Evolutionary conservation across 1,140 invertebrate genomes (phyloP).

Genomic region (Tribolium castaneum): DNA sequence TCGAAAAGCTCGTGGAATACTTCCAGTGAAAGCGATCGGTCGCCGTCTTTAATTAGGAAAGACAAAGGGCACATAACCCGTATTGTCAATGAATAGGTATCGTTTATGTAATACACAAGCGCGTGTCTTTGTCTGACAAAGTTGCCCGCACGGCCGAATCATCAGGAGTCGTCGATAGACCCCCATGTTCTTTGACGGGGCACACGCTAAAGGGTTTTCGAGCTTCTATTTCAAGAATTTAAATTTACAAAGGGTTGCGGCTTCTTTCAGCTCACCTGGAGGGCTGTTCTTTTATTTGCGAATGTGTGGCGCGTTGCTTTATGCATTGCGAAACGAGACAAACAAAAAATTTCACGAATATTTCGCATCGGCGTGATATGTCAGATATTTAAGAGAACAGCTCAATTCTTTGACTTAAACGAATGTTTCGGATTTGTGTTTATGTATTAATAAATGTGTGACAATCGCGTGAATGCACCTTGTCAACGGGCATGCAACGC

Average conservation of each 20-base stretch:
- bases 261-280: constrained; percentile 46
- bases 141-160: constrained; percentile 20
- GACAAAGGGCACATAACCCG: constrained; percentile 50
- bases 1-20: not conserved
- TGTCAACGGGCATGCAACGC: constrained; percentile 20
- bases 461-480: constrained; percentile 29
- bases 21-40: not conserved
- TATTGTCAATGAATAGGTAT: constrained; percentile 54
- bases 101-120: constrained; percentile 48
- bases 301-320: not conserved
- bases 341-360: constrained; percentile 17
- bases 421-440: constrained; percentile 7
- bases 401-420: not conserved
- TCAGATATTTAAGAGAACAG: not conserved
- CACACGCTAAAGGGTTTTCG: constrained; percentile 46
- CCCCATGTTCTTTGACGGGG: constrained; percentile 50
- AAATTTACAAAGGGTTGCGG: constrained; percentile 56
- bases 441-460: constrained; percentile 25
- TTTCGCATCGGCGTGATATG: not conserved
- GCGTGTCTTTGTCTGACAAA: constrained; percentile 10
- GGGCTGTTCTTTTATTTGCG: constrained; percentile 49
- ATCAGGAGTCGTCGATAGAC: constrained; percentile 35
- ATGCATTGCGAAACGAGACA: not conserved
- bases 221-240: constrained; percentile 54
- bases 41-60: constrained; percentile 51